phyloP scores from a whole-genome alignment of 2,113 vertebrate species.

The Hemibagrus wyckioides region DNA sequence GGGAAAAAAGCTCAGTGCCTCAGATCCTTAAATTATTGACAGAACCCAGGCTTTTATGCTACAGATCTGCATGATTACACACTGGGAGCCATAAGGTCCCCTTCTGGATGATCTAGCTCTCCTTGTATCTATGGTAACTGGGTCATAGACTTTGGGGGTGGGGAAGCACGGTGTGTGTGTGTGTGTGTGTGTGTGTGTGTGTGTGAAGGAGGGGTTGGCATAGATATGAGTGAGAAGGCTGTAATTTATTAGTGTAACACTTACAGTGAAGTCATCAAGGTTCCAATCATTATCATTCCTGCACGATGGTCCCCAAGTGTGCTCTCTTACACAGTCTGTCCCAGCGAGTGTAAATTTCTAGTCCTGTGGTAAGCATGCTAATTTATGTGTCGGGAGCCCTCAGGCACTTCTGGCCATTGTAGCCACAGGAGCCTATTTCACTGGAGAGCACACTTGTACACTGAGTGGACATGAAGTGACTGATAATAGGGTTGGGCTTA shows the following conservation, averaged over 20 bases:
- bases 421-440: conserved; percentile 36
- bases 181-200: too few relatives aligned
- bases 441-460: conserved; percentile 41
- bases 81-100: conserved; percentile 21
- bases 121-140: conserved; percentile 60
- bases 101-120: conserved; percentile 17
- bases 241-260: conserved; percentile 19
- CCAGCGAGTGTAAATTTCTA: conserved; percentile 15
- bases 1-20: not conserved
- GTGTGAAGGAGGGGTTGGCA: conserved; percentile 39
- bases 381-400: not conserved
- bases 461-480: conserved; percentile 52
- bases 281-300: not conserved
- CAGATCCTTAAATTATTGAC: conserved; percentile 3
- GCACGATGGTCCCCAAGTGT: not conserved
- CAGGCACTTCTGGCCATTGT: conserved; percentile 38
- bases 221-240: conserved; percentile 20
- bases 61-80: conserved; percentile 17
- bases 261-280: conserved; percentile 9
- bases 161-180: not conserved
- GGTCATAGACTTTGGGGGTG: conserved; percentile 60
- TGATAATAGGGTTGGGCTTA: conserved; percentile 46
- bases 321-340: not conserved
- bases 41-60: not conserved
- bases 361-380: conserved; percentile 33